These are phyloP conservation scores for Parascotia fuliginaria DNA, from an alignment of 2,888 invertebrate species.

Conservation along the genomic window DNA sequence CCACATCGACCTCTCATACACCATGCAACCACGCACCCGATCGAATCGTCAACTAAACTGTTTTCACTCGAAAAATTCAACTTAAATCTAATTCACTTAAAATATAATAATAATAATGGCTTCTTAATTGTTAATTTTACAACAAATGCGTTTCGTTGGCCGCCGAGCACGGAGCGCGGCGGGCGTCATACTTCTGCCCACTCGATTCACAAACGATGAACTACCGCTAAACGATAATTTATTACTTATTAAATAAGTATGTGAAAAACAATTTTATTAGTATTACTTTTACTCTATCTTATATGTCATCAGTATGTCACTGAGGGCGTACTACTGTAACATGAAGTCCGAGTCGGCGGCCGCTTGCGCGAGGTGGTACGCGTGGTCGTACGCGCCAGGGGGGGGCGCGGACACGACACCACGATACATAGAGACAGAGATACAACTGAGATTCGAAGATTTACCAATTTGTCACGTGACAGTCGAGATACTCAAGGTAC, in stretches of 20 bases:
- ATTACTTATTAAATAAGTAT: conserved; percentile 82
- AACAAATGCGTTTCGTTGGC: conserved; percentile 84
- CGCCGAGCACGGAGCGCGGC: conserved; percentile 76
- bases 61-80: conserved; percentile 83
- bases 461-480: conserved; percentile 53
- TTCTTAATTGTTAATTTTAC: conserved; percentile 83
- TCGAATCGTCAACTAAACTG: conserved; percentile 80
- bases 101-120: conserved; percentile 84
- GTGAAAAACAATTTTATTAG: conserved; percentile 78
- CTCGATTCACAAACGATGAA: conserved; percentile 68
- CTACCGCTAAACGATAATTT: conserved; percentile 78
- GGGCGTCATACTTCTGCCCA: conserved; percentile 61
- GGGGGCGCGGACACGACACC: conserved; percentile 15
- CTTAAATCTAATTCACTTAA: conserved; percentile 84
- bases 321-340: conserved; percentile 62
- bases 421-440: conserved; percentile 37
- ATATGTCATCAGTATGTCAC: conserved; percentile 60
- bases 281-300: conserved; percentile 71
- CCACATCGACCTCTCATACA: conserved; percentile 82
- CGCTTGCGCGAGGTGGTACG: conserved; percentile 44
- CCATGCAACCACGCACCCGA: conserved; percentile 82
- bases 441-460: conserved; percentile 52
- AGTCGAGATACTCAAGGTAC: conserved; percentile 52
- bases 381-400: conserved; percentile 23
- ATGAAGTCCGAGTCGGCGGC: conserved; percentile 55